Conservation (phyloP, 2,113 vertebrate genomes). For the Leucoraja erinaceus region DNA sequence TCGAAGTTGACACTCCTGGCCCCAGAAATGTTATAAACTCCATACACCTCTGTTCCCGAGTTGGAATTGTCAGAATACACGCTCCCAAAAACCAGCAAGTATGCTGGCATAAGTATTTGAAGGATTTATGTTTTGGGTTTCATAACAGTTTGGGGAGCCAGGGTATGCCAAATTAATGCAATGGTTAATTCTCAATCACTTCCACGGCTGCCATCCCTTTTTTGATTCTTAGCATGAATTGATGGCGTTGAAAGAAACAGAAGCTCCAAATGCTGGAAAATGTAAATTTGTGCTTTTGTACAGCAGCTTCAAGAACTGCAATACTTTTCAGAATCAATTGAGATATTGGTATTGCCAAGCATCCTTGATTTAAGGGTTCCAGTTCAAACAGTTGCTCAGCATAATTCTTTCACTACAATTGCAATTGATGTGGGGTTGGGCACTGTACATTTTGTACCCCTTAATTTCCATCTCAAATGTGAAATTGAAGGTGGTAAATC, state of each 20-base stretch:
- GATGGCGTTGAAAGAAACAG: neutral
- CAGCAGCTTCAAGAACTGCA: neutral
- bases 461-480: neutral
- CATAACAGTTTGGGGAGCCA: neutral
- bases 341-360: neutral
- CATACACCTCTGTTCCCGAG: constrained; percentile 70
- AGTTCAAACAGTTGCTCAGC: neutral
- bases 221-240: neutral
- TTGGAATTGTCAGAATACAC: constrained; percentile 79
- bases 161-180: neutral
- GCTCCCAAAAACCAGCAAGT: constrained; percentile 86
- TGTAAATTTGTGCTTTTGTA: neutral
- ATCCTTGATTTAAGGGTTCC: too few species aligned
- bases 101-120: constrained; percentile 37
- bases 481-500: neutral
- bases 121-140: neutral
- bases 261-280: neutral
- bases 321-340: neutral
- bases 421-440: neutral
- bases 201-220: too few species aligned
- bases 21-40: constrained; percentile 72
- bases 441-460: neutral
- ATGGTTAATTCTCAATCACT: neutral
- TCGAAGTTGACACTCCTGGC: constrained; percentile 86
- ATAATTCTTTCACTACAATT: neutral